Percentiles rank a stretch among this genome's conserved stretches.
phyloP scores from a whole-genome alignment of 2,797 vertebrate genomes.

The Saxicola maurus region DNA sequence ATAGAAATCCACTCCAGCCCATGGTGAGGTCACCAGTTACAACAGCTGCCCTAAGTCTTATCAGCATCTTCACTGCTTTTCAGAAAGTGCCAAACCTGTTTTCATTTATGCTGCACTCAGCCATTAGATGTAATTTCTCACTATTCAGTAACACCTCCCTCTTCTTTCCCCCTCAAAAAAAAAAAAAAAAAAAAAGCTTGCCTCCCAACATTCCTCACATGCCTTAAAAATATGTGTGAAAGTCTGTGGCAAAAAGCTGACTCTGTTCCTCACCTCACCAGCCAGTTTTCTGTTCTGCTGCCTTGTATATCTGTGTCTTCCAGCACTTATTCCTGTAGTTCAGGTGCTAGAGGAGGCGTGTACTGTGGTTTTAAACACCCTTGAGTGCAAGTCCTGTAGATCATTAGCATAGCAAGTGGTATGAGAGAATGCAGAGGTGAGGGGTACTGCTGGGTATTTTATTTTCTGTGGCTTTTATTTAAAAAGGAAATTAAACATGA shows the following conservation, averaged over 20 bases:
- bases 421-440: neutral
- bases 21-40: neutral
- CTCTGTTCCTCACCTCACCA: neutral
- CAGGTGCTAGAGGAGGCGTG: neutral
- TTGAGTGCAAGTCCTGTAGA: neutral
- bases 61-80: neutral
- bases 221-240: neutral
- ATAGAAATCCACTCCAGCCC: neutral
- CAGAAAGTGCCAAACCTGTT: neutral
- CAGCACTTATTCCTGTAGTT: neutral
- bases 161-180: fast-evolving
- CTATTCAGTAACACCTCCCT: neutral
- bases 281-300: neutral
- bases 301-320: neutral
- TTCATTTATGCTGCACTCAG: neutral
- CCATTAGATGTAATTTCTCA: neutral
- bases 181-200: neutral
- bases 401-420: neutral
- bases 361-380: neutral
- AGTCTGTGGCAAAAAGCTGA: neutral
- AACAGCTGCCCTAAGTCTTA: neutral
- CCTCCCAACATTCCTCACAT: constrained; percentile 15
- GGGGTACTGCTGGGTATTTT: neutral
- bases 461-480: neutral
- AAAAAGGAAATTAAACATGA: neutral